These are phyloP conservation scores for Ictalurus punctatus DNA, from an alignment of 2,113 vertebrate genomes.

Conservation along the genomic window DNA sequence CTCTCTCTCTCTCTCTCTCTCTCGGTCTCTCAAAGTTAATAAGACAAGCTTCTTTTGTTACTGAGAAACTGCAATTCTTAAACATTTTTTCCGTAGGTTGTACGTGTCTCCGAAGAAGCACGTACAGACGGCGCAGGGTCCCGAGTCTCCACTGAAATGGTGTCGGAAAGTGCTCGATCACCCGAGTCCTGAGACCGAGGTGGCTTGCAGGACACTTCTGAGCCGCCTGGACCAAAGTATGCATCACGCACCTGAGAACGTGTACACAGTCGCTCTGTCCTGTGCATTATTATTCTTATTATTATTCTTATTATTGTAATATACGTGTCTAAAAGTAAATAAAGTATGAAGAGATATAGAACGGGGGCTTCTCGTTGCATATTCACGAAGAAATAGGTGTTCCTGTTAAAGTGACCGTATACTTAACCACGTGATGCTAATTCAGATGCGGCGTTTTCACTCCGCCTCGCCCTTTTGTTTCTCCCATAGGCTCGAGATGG, in stretches of 20 bases:
- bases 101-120: conserved; percentile 86
- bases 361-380: neutral
- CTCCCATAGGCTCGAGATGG: conserved; percentile 82
- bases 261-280: neutral
- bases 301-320: neutral
- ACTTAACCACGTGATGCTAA: neutral
- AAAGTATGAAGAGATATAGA: neutral
- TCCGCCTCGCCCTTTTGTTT: conserved; percentile 52
- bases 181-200: conserved; percentile 86
- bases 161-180: conserved; percentile 86
- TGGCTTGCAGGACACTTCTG: conserved; percentile 82
- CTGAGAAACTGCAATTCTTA: no score
- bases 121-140: conserved; percentile 65
- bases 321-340: neutral
- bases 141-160: conserved; percentile 83
- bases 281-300: neutral
- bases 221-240: conserved; percentile 85
- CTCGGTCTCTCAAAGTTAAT: no score
- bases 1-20: no score
- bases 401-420: neutral
- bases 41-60: no score
- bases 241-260: conserved; percentile 21
- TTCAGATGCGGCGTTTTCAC: neutral
- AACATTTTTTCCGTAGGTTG: conserved; percentile 70
- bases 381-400: neutral